A percentile compares a stretch with the other conserved stretches of the same genome.
These are phyloP conservation scores for Stylophora pistillata DNA, from an alignment of 64 coral and sea anemone species.

Conservation along the genomic window DNA sequence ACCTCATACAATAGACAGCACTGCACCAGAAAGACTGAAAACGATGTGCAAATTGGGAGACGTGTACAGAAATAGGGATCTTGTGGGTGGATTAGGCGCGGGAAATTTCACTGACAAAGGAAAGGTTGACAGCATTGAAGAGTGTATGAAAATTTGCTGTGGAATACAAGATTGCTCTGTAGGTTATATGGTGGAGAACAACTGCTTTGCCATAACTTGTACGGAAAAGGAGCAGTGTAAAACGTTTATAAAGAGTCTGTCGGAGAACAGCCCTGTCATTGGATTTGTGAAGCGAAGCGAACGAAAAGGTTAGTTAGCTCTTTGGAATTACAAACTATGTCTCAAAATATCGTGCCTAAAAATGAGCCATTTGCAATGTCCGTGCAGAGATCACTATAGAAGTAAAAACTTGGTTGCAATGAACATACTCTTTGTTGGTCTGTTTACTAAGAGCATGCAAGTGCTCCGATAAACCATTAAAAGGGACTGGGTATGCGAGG, in stretches of 20 bases:
- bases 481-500: no score
- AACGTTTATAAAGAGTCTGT: conserved; percentile 46
- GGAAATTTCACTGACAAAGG: conserved; percentile 93
- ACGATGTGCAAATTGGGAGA: conserved; percentile 58
- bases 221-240: conserved; percentile 56
- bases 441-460: no score
- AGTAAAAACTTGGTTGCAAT: no score
- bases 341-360: no score
- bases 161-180: conserved; percentile 72
- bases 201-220: conserved; percentile 75
- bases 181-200: conserved; percentile 66
- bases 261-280: conserved; percentile 74
- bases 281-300: conserved; percentile 75
- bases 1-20: neutral
- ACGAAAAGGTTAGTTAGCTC: conserved; percentile 38
- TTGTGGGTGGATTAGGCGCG: conserved; percentile 73
- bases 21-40: conserved; percentile 4
- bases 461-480: no score
- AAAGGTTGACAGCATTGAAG: conserved; percentile 55
- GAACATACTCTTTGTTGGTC: no score
- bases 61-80: conserved; percentile 72
- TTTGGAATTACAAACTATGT: no score
- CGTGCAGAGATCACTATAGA: no score
- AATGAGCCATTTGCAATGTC: no score
- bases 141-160: conserved; percentile 87